Base-by-base conservation (phyloP, 2,797 vertebrate species). In the Xerus rutilus region DNA sequence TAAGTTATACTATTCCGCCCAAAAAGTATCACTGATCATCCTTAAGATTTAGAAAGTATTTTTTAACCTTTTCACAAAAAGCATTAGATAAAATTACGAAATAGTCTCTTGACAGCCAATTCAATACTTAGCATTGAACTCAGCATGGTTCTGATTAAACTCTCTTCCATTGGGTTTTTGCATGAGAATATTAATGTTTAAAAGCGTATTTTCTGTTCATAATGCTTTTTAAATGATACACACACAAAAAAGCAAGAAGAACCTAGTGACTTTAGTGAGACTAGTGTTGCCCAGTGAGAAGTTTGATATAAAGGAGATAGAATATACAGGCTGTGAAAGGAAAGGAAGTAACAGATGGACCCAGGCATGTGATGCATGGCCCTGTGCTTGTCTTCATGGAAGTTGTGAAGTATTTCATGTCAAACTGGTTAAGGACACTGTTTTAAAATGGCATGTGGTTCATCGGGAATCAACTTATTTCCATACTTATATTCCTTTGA, bases 401-500 rank as follows among this genome's bases (percentile, higher is more conserved):
- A 62, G 18, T 17, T 4, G 47, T 35, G 65, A 49, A 11, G 47
- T 11, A 72, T 90, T n/a, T 92, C 30, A 57, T 17, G 77, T 92
- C 77, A 91, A 10, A 96, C 59, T 69, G 49, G 20, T n/a, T 81
- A 5, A 47, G 73, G 35, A 25, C 49, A 32, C 86, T 74, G 89
- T 91, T 96, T 94, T 72, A 64, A 96, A 95, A 88, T 88, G 70
- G 57, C 86, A 72, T 81, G 93, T 91, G 93, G 94, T 93, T 96
- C 81, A 85, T 28, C 49, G 92, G 62, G 87, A 97, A 97, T 93
- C 1, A 57, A 82, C 96, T 96, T 89, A 74, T 79, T 97, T 97
- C 62, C 95, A 70, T 83, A 94, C 65, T 87, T 91, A 69, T 67
- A 94, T 94, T 93, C 65, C 91, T 88, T 81, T 39, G 39, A 69